These are phyloP conservation scores for Polydrusus cervinus DNA, from an alignment of 2,888 invertebrate genomes.

Conservation along the genomic window DNA sequence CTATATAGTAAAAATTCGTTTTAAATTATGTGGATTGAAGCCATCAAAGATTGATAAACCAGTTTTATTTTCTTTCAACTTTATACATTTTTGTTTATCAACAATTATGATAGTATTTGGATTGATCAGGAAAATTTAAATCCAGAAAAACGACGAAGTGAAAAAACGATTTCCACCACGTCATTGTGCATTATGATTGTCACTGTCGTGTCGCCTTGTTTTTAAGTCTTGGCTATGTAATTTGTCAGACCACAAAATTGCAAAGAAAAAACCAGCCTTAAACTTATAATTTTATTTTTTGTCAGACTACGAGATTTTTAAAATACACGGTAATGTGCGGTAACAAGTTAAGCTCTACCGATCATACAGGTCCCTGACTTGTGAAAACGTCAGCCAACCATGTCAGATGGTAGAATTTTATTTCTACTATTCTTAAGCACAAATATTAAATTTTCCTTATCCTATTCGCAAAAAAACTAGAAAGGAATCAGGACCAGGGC, in stretches of 20 bases:
- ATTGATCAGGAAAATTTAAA: too few species aligned
- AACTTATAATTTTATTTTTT: constrained; percentile 32
- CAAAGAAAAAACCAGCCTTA: constrained; percentile 23
- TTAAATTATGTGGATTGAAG: too few species aligned
- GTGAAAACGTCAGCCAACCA: constrained; percentile 64
- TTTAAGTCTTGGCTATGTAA: neutral
- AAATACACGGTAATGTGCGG: constrained; percentile 58
- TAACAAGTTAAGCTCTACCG: constrained; percentile 65
- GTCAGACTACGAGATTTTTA: constrained; percentile 37
- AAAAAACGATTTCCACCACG: neutral
- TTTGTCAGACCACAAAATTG: constrained; percentile 31
- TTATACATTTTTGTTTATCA: too few species aligned
- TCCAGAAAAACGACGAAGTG: too few species aligned
- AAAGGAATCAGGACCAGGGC: constrained; percentile 7
- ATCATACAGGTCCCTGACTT: constrained; percentile 68
- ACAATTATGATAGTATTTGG: too few species aligned
- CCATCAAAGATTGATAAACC: too few species aligned
- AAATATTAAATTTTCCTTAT: constrained; percentile 53
- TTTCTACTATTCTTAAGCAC: constrained; percentile 59
- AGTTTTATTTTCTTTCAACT: too few species aligned
- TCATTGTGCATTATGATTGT: neutral
- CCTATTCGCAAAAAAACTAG: constrained; percentile 22
- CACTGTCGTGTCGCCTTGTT: neutral
- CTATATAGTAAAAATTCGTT: too few species aligned
- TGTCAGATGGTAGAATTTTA: constrained; percentile 62